phyloP scores from a whole-genome alignment of 2,888 invertebrate species.

The Galerucella pusilla region DNA sequence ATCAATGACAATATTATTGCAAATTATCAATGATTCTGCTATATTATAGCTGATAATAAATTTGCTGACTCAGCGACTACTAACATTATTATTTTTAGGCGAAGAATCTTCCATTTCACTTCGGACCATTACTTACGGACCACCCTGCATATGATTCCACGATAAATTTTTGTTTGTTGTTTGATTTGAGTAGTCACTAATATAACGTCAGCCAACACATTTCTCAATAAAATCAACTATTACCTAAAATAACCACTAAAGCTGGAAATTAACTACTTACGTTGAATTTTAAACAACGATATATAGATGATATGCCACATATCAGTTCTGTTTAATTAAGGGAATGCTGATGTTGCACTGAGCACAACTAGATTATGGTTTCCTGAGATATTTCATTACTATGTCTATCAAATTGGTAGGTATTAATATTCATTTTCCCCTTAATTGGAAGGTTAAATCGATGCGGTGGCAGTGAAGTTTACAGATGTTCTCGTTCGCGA shows the following conservation, averaged over 20 bases:
- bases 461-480: not conserved
- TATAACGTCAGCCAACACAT: too few relatives aligned
- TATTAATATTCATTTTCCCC: slow-evolving; percentile 30
- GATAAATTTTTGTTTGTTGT: too few relatives aligned
- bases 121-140: too few relatives aligned
- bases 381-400: slow-evolving; percentile 30
- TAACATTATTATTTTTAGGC: too few relatives aligned
- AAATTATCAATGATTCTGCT: too few relatives aligned
- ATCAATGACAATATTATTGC: too few relatives aligned
- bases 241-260: not conserved
- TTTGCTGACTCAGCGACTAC: too few relatives aligned
- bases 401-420: slow-evolving; percentile 26
- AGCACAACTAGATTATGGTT: slow-evolving; percentile 18
- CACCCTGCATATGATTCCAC: too few relatives aligned
- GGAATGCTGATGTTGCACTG: slow-evolving; percentile 8
- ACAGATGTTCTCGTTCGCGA: slow-evolving; percentile 6
- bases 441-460: slow-evolving; percentile 19
- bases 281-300: not conserved
- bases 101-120: too few relatives aligned
- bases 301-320: slow-evolving; percentile 2
- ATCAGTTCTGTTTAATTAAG: slow-evolving; percentile 25
- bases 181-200: too few relatives aligned
- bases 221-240: too few relatives aligned
- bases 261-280: not conserved
- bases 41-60: too few relatives aligned